A percentile compares a stretch with the other conserved stretches of the same genome.
phyloP scores from a whole-genome alignment of 2,888 invertebrate genomes.

The Agrilus biguttatus region DNA sequence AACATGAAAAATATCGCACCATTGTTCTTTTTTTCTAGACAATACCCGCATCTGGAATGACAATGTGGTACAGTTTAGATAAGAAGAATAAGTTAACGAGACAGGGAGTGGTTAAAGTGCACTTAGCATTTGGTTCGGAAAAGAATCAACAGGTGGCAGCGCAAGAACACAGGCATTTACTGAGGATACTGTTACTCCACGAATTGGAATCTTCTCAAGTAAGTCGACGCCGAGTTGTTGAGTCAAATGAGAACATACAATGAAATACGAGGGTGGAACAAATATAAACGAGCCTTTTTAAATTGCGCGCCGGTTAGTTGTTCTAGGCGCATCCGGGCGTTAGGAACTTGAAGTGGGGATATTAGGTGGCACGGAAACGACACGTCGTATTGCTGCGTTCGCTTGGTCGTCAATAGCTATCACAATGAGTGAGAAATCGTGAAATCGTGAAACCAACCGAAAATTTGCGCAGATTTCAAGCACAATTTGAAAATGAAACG shows the following conservation, averaged over 20 bases:
- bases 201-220: slow-evolving; percentile 68
- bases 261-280: too few species aligned
- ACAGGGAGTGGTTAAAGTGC: slow-evolving; percentile 77
- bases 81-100: slow-evolving; percentile 69
- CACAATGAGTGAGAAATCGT: too few species aligned
- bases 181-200: slow-evolving; percentile 61
- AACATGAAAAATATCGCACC: slow-evolving; percentile 3
- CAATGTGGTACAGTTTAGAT: slow-evolving; percentile 83
- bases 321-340: too few species aligned
- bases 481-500: too few species aligned
- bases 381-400: too few species aligned
- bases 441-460: too few species aligned
- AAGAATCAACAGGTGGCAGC: slow-evolving; percentile 73
- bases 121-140: slow-evolving; percentile 71
- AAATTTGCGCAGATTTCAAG: too few species aligned
- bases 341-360: too few species aligned
- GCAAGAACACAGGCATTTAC: slow-evolving; percentile 69
- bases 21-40: slow-evolving; percentile 40
- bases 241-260: not conserved
- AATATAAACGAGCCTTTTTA: too few species aligned
- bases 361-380: too few species aligned
- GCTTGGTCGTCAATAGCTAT: too few species aligned
- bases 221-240: slow-evolving; percentile 10
- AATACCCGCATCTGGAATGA: slow-evolving; percentile 84
- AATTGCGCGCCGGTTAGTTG: too few species aligned